Base-by-base conservation (phyloP, 2,113 vertebrate species). In the Seriola quinqueradiata region DNA sequence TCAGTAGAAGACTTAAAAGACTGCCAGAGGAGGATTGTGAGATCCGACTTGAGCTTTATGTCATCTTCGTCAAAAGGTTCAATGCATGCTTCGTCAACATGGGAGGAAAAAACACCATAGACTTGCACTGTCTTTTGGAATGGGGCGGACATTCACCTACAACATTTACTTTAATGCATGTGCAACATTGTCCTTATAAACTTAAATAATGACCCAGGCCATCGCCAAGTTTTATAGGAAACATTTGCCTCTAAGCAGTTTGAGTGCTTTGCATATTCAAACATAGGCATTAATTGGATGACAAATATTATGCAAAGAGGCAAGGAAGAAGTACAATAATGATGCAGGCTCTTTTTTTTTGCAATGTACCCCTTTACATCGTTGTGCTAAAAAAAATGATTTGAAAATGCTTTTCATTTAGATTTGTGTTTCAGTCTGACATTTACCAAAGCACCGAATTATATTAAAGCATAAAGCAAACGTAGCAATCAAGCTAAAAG, bases 351-450 rank as follows among this genome's bases (percentile, higher is more conserved):
- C 17, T 48, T 48, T 44, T 16, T 52, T 60, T 77, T 65, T 28
- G 50, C 46, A 67, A 70, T 42, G 66, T 59, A 82, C 60, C 25
- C 13, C 23, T 63, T 59, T 63, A 50, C 59, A 78, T 10, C 11
- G 66, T 50, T 73, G 77, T 64, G 75, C 64, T 64, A 2, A 76
- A 87, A 79, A 74, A 87, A 79, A 90, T 78, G 55, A 87, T 87
- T 85, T 83, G 46, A 88, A 84, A 86, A 90, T 85, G 84, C 60
- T 78, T 88, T 90, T 90, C 86, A 76, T 83, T 89, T 77, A 82
- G 59, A 91, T 90, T 77, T 86, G 57, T 44, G 60, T 81, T 84
- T 83, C 19, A 57, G 70, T 61, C 19, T 83, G 89, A 88, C 89
- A 72, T 89, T 70, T 79, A 74, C 52, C 67, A 90, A 86, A 85